These are phyloP conservation scores for Azemiops feae DNA, from an alignment of 2,113 vertebrate species.

Conservation along the genomic window DNA sequence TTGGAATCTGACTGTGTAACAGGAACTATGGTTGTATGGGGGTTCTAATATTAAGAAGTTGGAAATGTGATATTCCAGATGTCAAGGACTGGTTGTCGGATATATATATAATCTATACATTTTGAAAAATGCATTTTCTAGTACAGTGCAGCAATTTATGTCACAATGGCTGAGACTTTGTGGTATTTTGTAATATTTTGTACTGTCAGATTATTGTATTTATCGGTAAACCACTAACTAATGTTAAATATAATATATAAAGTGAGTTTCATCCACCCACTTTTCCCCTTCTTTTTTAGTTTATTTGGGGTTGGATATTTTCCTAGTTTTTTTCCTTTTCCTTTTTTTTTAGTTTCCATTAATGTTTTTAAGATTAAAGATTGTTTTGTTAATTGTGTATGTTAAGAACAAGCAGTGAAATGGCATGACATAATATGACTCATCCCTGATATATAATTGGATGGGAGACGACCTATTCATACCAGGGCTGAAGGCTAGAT, in stretches of 20 bases:
- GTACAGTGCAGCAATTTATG: neutral
- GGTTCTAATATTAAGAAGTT: neutral
- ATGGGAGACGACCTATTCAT: neutral
- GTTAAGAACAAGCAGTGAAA: neutral
- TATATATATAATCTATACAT: neutral
- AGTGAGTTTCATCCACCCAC: neutral
- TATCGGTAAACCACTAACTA: neutral
- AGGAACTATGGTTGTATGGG: neutral
- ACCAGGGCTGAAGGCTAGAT: neutral
- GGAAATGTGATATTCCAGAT: neutral
- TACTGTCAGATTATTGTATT: neutral
- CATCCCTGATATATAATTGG: neutral
- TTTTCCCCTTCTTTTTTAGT: neutral
- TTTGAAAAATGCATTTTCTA: neutral
- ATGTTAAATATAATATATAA: neutral
- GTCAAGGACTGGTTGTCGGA: neutral
- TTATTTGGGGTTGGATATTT: neutral
- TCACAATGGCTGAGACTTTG: neutral
- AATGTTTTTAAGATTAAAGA: neutral
- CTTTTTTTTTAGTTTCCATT: neutral
- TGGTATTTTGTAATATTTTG: neutral
- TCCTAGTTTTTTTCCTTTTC: neutral
- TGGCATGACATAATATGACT: neutral
- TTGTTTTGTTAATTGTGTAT: neutral
- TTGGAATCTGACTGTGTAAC: neutral